Evolutionary conservation across 2,888 invertebrate genomes (phyloP), one percentile per base, ranked within the genome.

Genomic region (Tanytarsus gracilentus): DNA sequence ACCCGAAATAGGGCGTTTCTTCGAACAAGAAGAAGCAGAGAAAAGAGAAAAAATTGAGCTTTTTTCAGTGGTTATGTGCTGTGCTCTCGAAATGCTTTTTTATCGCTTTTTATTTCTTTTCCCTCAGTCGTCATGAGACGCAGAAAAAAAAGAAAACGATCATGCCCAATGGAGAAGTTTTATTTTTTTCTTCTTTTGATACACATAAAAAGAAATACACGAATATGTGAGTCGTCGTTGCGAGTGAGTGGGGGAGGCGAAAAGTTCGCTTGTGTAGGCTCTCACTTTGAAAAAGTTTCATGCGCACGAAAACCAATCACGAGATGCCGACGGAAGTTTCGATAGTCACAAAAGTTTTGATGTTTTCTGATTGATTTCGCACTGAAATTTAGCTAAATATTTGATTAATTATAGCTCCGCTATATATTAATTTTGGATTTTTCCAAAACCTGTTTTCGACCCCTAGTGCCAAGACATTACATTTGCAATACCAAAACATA

Each of bases 121-220:
- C n/a, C n/a, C n/a, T n/a, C n/a, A n/a, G n/a, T n/a, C n/a, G n/a
- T n/a, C n/a, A n/a, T n/a, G n/a, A n/a, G n/a, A n/a, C n/a, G n/a
- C n/a, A n/a, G n/a, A n/a, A n/a, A n/a, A n/a, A n/a, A n/a, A 44
- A 18, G 11, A 48, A 58, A 48, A 58, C 58, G 58, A 58, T 58
- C 58, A 58, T 58, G 58, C 58, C 58, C 58, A 58, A 48, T 58
- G 58, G 58, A 40, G 48, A 58, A 48, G 44, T 58, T 58, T 48
- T 58, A 27, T 58, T 44, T 44, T 33, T 33, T 33, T 33, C 33
- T 33, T 9, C 33, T 33, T 5, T 33, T 33, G 33, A 11, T 33
- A n/a, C 40, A 18, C 49, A 25, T 9, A 49, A 48, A 44, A 56
- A 14, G 16, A 29, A 55, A 58, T n/a, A n/a, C n/a, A n/a, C n/a